These are phyloP conservation scores for Dasyprocta punctata DNA, from an alignment of 2,113 vertebrate species.

Conservation along the genomic window DNA sequence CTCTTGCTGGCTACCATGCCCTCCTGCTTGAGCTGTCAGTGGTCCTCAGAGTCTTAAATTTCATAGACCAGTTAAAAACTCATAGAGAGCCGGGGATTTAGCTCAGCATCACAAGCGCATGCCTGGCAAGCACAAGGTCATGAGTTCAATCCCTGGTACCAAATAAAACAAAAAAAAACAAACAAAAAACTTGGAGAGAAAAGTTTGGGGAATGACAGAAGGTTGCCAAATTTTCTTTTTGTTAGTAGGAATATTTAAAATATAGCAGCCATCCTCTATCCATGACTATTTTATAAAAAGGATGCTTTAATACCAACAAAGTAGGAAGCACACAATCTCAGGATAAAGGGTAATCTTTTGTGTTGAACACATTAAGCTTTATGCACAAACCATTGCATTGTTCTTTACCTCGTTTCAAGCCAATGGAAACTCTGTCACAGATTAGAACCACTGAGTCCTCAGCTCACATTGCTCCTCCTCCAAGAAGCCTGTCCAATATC, in stretches of 20 bases:
- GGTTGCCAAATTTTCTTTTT: neutral
- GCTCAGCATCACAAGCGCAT: too few species aligned
- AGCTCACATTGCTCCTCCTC: neutral
- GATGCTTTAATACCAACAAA: neutral
- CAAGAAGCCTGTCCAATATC: neutral
- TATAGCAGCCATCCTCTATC: neutral
- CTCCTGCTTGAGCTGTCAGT: neutral
- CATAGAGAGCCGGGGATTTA: neutral
- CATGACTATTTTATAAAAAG: neutral
- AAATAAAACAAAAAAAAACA: too few species aligned
- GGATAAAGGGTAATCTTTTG: slow-evolving; percentile 53
- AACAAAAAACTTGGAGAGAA: slow-evolving; percentile 5
- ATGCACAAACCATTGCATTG: neutral
- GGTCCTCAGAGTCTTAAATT: neutral
- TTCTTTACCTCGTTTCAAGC: slow-evolving; percentile 2
- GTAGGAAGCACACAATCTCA: slow-evolving; percentile 4
- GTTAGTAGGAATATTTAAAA: neutral
- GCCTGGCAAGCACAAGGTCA: too few species aligned
- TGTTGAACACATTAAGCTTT: neutral
- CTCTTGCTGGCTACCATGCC: neutral
- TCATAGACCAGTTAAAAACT: slow-evolving; percentile 38
- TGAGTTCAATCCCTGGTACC: too few species aligned
- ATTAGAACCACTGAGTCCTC: neutral
- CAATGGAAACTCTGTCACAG: neutral
- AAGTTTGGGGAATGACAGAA: neutral